These are phyloP conservation scores for Seison nebaliae DNA, from an alignment of 1,140 invertebrate species.

Conservation along the genomic window DNA sequence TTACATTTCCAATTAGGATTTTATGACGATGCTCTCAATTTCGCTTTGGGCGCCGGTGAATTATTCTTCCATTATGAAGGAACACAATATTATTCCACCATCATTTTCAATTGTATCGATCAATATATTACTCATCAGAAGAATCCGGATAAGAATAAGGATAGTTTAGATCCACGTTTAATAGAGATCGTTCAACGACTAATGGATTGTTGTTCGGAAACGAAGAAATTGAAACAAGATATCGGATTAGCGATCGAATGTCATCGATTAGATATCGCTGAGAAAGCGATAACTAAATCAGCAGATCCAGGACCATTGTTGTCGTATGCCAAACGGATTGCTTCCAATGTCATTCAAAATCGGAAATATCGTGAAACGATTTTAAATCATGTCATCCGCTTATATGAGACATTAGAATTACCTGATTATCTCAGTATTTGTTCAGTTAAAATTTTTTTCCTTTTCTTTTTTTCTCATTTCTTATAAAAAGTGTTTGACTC, in stretches of 20 bases:
- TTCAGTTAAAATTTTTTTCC: slow-evolving; percentile 17
- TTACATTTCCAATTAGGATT: slow-evolving; percentile 89
- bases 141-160: slow-evolving; percentile 6
- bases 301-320: too few relatives aligned
- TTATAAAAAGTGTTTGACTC: slow-evolving; percentile 50
- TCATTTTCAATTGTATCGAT: slow-evolving; percentile 34
- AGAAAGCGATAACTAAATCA: slow-evolving; percentile 40
- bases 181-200: slow-evolving; percentile 81
- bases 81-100: slow-evolving; percentile 84
- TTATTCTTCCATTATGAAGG: slow-evolving; percentile 71
- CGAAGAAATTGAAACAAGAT: slow-evolving; percentile 60
- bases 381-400: slow-evolving; percentile 52
- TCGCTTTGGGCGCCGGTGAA: slow-evolving; percentile 65
- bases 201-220: slow-evolving; percentile 75
- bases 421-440: slow-evolving; percentile 79
- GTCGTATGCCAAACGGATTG: too few relatives aligned
- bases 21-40: slow-evolving; percentile 74
- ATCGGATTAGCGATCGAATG: slow-evolving; percentile 78
- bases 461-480: background rate
- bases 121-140: slow-evolving; percentile 6
- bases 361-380: slow-evolving; percentile 65
- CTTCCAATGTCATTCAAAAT: slow-evolving; percentile 33
- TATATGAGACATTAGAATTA: slow-evolving; percentile 54
- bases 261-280: slow-evolving; percentile 74
- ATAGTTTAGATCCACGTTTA: slow-evolving; percentile 50